Base-by-base conservation (phyloP, 1,140 invertebrate species). In the Cataglyphis hispanica region DNA sequence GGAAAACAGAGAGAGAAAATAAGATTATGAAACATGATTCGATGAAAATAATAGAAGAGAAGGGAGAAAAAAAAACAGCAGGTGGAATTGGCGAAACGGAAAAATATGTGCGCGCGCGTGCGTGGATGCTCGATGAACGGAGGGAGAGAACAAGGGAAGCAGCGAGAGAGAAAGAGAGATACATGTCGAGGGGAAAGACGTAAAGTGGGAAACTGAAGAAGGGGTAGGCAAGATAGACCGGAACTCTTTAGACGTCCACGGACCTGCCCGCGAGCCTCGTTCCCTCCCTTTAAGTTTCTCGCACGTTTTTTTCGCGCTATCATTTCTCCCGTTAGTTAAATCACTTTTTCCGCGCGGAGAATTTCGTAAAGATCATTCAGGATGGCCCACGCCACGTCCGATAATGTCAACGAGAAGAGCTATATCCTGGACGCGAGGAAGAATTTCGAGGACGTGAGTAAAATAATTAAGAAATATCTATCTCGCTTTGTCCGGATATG, bases 381-480 rank as follows among this genome's bases (percentile, higher is more conserved):
- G 58, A 93, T 92, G 92, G 81, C 88, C 46, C 87, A 89, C 34
- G 90, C 87, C 64, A 83, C 85, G n/a, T 83, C 85, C 46, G 76
- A 90, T 27, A 86, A 87, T 58, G 64, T 91, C 8, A 92, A 93
- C 77, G 95, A 95, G 87, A 95, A 95, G 85, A 95, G 94, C 87
- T 95, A 95, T 74, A 95, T 95, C 86, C 89, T 95, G 85, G 95
- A 95, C 66, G 87, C 90, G n/a, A 92, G 87, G 83, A 94, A 93
- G 89, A 94, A 91, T 85, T 93, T 91, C 86, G 93, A 94, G 50
- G 93, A 94, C 86, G 94, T 94, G 86, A 94, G 93, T 94, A 64
- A 22, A 11, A 2, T 27, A 31, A 76, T 67, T 50, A 19, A 10
- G 8, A 25, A 53, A 8, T 6, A 19, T 40, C 6, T 10, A 46